phyloP scores from a whole-genome alignment of 2,797 vertebrate genomes.

The Percopsis omiscomaycus region DNA sequence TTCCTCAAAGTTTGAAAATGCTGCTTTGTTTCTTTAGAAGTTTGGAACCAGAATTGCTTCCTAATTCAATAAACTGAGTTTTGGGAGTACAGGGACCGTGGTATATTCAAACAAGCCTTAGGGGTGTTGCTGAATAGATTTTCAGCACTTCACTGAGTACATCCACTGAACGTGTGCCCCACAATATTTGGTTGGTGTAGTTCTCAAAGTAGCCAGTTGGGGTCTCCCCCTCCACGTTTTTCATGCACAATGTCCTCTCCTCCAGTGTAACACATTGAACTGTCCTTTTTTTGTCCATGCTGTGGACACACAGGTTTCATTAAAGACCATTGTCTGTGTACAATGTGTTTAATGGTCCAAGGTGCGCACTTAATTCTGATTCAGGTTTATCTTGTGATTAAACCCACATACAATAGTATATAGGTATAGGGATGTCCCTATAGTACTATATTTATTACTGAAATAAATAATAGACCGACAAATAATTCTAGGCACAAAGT shows the following conservation, averaged over 20 bases:
- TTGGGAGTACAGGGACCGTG: not conserved
- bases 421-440: too few relatives aligned
- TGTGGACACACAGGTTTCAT: not conserved
- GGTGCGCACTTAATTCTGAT: too few relatives aligned
- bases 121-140: not conserved
- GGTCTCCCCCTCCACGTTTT: conserved; percentile 64
- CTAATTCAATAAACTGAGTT: not conserved
- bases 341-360: too few relatives aligned
- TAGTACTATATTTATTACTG: too few relatives aligned
- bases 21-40: not conserved
- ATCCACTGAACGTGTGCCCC: conserved; percentile 12
- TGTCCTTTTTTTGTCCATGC: not conserved
- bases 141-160: conserved; percentile 15
- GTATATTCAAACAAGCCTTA: not conserved
- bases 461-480: too few relatives aligned
- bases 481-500: not conserved
- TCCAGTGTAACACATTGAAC: conserved; percentile 20
- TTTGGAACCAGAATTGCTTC: not conserved
- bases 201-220: conserved; percentile 79
- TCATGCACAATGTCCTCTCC: not conserved
- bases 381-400: too few relatives aligned
- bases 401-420: too few relatives aligned
- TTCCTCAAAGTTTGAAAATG: conserved; percentile 13
- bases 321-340: too few relatives aligned
- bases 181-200: conserved; percentile 67